Conservation (phyloP, 2,888 invertebrate genomes). For the Rosalia funebris region DNA sequence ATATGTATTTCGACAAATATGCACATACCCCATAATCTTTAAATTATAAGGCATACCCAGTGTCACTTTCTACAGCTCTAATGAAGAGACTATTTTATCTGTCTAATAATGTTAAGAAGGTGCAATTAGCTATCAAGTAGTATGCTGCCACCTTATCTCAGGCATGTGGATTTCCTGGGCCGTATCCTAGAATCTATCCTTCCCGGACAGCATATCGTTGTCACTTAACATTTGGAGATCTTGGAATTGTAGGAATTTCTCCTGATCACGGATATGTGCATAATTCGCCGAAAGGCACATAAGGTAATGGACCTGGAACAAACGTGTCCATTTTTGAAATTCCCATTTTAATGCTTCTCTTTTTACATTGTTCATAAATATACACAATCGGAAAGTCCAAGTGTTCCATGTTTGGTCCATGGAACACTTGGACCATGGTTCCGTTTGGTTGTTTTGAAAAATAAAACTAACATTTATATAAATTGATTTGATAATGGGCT, state of each 20-base stretch:
- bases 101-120: conserved; percentile 11
- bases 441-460: no score
- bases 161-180: conserved; percentile 72
- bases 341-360: no score
- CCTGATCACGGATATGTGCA: conserved; percentile 93
- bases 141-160: conserved; percentile 50
- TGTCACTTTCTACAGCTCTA: no score
- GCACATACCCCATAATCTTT: no score
- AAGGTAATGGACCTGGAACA: conserved; percentile 79
- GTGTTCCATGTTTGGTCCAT: no score
- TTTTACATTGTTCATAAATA: no score
- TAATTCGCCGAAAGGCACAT: conserved; percentile 96
- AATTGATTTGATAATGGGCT: no score
- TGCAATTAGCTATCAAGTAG: conserved; percentile 18
- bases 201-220: conserved; percentile 77
- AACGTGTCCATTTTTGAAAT: no score
- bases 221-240: conserved; percentile 86
- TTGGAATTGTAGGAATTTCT: conserved; percentile 91
- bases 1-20: neutral
- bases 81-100: neutral
- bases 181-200: conserved; percentile 89
- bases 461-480: no score
- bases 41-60: neutral
- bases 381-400: no score
- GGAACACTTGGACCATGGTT: no score